Evolutionary conservation across 2,113 vertebrate species (phyloP), one percentile per base, ranked within the genome.

Genomic region (Carassius carassius): DNA sequence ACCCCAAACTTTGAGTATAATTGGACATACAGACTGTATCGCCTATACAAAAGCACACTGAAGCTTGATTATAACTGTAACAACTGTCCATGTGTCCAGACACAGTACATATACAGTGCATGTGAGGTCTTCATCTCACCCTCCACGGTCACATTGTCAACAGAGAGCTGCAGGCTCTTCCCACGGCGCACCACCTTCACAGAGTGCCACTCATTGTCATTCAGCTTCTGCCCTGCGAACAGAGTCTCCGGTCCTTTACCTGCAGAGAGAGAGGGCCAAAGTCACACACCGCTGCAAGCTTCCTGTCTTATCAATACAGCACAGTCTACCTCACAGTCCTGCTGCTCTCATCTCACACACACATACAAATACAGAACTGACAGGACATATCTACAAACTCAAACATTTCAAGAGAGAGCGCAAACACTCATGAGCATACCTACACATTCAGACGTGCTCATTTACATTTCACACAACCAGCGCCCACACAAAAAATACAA

Each of bases 201-300:
- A 0, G 96, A 94, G 93, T 98, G 97, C 97, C 97, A 98, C 91
- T 98, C 96, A n/a, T 98, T 98, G 93, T 98, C 97, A 47, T 98
- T 98, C 89, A 98, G 94, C 91, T 96, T 97, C 90, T 98, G 96
- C 70, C 97, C 97, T 51, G 96, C 96, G 78, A 95, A 94, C 35
- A 97, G 95, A 3, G 95, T 96, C 93, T 98, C 97, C 0, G 97
- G 97, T 88, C 97, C 97, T 91, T 98, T 98, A 93, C 97, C 97
- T 98, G 92, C 62, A 73, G 92, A 90, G 89, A 86, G 87, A 92
- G 80, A 91, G 82, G 63, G 89, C 92, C 90, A 93, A 87, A 91
- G 91, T 90, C 92, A 90, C 60, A 87, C 83, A 85, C 60, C 79
- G 69, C 85, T 85, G 58, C 44, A 58, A 85, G 86, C 86, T 70